Base-by-base conservation (phyloP, 2,797 vertebrate species). In the Phrynocephalus guinanensis region DNA sequence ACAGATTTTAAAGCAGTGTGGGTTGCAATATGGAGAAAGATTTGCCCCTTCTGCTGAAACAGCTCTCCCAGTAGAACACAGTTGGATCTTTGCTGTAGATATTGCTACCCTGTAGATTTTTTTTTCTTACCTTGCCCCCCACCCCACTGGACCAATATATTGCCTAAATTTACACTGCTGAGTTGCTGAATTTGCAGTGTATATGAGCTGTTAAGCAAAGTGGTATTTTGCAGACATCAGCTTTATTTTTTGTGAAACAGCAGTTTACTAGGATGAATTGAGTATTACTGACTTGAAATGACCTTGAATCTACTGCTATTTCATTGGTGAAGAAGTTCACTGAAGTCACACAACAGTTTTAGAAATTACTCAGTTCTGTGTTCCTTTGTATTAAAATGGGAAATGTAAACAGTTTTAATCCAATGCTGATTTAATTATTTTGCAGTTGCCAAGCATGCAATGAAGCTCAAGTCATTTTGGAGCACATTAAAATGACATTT, bases 381-480 rank as follows among this genome's bases (percentile, higher is more conserved):
- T 90, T 71, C 44, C 52, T 89, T 92, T 94, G 76, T 89, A 82
- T 82, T 76, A 71, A 26, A 92, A 92, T 90, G 22, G 22, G 85
- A 92, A 52, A 79, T 87, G 89, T 89, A 90, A 94, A 48, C 77
- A 91, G 1, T 0, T 87, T 90, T 90, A 78, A 52, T 80, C 68
- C 94, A 83, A 90, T 91, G 71, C 28, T 86, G 85, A 87, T n/a
- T 80, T 71, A 71, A n/a, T 94, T 83, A 90, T 91, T 73, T 82
- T 90, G 60, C 91, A 56, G 86, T 91, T 71, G 38, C 90, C 86
- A 92, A 38, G 86, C 86, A 85, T 80, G 68, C 72, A 83, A 76
- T 86, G 82, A 66, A 52, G 52, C 52, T 52, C 72, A 52, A 88
- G 76, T 83, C 56, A 67, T 85, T 52, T 52, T 63, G 84, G 81